These are phyloP conservation scores for Frieseomelitta varia DNA, from an alignment of 1,140 invertebrate species.

Conservation along the genomic window DNA sequence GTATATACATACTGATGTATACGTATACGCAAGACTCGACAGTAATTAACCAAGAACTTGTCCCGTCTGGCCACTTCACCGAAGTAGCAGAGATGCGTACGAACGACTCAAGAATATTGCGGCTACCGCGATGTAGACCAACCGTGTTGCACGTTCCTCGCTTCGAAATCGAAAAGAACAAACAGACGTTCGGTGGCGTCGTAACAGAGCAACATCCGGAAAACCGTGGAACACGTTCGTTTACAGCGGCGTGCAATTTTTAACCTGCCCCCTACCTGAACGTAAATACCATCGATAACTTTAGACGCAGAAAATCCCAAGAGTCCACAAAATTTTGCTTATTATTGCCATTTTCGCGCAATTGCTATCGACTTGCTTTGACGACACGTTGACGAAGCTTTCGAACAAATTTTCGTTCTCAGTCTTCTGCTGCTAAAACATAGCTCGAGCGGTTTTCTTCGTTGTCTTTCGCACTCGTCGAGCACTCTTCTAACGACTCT, in stretches of 20 bases:
- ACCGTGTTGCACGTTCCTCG: not conserved
- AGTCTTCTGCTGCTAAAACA: not conserved
- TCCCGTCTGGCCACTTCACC: constrained; percentile 35
- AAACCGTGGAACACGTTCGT: not conserved
- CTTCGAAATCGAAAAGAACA: constrained; percentile 26
- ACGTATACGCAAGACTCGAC: constrained; percentile 46
- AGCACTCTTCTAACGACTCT: constrained; percentile 31
- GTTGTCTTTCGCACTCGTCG: constrained; percentile 1
- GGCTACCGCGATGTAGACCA: not conserved
- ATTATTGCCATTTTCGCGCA: not conserved
- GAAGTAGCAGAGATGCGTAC: constrained; percentile 38
- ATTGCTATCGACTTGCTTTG: not conserved
- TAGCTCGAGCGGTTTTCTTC: not conserved
- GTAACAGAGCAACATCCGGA: not conserved
- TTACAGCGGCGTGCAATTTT: not conserved
- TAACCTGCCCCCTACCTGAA: not conserved
- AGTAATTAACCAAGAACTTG: constrained; percentile 64
- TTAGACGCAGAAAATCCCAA: not conserved
- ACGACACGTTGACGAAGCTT: constrained; percentile 8
- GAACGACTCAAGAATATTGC: constrained; percentile 38
- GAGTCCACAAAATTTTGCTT: too few relatives aligned
- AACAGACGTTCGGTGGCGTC: not conserved
- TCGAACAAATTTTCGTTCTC: constrained; percentile 11
- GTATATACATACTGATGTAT: not conserved
- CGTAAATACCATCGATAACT: not conserved